Percentiles rank a stretch among this genome's conserved stretches.
These are phyloP conservation scores for Macquaria ambigua DNA, from an alignment of 2,113 vertebrate genomes.

Conservation along the genomic window DNA sequence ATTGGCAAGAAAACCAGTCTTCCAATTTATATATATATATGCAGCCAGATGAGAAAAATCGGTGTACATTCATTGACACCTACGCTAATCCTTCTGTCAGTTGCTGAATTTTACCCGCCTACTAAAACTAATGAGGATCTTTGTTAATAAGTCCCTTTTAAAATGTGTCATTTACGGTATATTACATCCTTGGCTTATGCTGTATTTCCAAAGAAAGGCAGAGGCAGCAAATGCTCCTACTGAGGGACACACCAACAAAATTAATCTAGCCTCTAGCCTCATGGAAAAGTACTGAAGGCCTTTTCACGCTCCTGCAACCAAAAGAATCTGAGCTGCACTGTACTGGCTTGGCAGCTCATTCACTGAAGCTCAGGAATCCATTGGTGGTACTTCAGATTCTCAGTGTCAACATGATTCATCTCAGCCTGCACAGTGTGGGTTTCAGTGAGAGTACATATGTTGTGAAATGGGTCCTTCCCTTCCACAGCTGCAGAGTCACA, in stretches of 20 bases:
- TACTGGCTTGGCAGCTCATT: slow-evolving; percentile 21
- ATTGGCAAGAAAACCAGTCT: neutral
- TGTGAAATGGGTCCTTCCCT: neutral
- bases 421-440: neutral
- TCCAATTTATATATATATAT: neutral
- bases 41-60: neutral
- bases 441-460: slow-evolving; percentile 1
- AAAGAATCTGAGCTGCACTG: slow-evolving; percentile 40
- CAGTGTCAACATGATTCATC: slow-evolving; percentile 52
- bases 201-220: neutral
- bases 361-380: slow-evolving; percentile 32
- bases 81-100: neutral
- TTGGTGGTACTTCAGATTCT: slow-evolving; percentile 38
- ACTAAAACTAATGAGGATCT: neutral
- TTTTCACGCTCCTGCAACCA: slow-evolving; percentile 14
- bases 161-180: neutral
- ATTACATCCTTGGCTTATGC: neutral
- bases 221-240: neutral
- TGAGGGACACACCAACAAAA: neutral
- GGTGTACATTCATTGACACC: neutral
- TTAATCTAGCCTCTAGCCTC: neutral
- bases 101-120: neutral
- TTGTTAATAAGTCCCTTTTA: neutral
- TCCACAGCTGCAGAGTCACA: slow-evolving; percentile 44
- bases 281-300: slow-evolving; percentile 65